Conservation (phyloP, 1,140 invertebrate species). For the Papilio xuthus region DNA sequence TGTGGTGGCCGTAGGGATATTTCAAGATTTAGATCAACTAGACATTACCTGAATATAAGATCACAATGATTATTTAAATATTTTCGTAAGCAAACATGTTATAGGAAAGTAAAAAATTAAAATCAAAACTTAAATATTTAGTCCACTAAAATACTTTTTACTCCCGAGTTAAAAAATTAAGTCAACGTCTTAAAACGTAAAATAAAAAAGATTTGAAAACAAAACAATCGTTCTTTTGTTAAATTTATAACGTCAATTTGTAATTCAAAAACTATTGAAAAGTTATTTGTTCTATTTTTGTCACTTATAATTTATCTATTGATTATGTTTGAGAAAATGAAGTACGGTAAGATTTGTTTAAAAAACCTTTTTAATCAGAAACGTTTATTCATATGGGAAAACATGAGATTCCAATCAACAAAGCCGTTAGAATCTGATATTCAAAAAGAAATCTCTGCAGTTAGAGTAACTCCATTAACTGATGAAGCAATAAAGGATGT, state of each 20-base stretch:
- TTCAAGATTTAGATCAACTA: neutral
- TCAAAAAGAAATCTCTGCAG: constrained; percentile 22
- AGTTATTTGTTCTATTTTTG: constrained; percentile 22
- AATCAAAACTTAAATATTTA: neutral
- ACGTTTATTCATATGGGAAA: constrained; percentile 18
- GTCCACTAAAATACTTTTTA: neutral
- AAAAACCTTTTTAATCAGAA: constrained; percentile 26
- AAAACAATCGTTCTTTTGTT: constrained; percentile 34
- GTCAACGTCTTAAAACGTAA: neutral
- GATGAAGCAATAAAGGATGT: constrained; percentile 50
- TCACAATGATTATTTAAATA: neutral
- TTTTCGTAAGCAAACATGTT: neutral
- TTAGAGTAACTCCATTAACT: constrained; percentile 41
- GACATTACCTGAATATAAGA: neutral
- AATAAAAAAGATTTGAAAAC: constrained; percentile 26
- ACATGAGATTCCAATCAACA: constrained; percentile 42
- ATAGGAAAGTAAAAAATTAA: too few relatives aligned
- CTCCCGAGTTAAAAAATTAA: neutral
- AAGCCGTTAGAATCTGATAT: constrained; percentile 45
- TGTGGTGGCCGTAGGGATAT: neutral
- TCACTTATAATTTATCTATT: neutral
- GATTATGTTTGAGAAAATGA: constrained; percentile 33
- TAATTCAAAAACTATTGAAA: constrained; percentile 24
- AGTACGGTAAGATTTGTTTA: constrained; percentile 24
- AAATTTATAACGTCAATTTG: neutral